Evolutionary conservation across 2,113 vertebrate genomes (phyloP), one percentile per base, ranked within the genome.

Genomic region (Cyanocitta stelleri): DNA sequence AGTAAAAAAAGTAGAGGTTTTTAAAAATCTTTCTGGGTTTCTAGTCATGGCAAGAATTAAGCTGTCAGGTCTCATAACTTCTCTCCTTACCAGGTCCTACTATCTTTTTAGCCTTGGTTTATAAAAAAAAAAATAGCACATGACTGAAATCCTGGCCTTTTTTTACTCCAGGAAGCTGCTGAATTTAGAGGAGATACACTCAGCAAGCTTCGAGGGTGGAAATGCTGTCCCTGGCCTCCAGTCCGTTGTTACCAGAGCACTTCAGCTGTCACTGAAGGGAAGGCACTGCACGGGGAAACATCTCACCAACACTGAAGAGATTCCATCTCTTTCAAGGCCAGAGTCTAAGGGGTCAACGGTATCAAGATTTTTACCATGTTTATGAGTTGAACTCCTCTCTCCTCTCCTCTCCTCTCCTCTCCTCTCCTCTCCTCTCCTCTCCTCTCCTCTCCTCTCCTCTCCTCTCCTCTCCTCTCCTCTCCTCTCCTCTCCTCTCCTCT

Each of bases 371-470:
- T 87, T 66, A 29, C 6, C 22, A 5, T 69, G 35, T 10, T 61
- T 55, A 24, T 51, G 5, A 59, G 54, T 16, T 63, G 37, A 83
- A 56, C 30, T 49, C 6, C 27, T n/a, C n/a, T 49, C 6, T 8
- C 10, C 1, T 6, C 9, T 33, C 8, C 3, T 7, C 17, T 16
- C 29, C 13, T 30, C n/a, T 11, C 7, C 13, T 22, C 19, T 8
- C 6, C 30, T 7, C 15, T 3, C 18, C 8, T 46, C 44, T 21
- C 18, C 8, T 46, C 44, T 21, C 43, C 7, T 46, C 44, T 46
- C 19, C 7, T 46, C 44, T 46, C 19, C 7, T 46, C 44, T 46
- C 19, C 7, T 46, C 44, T 46, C 10, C 16, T 46, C 44, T 46
- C 5, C 16, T 46, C 44, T 46, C 5, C 16, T 46, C 44, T 46